Conservation (phyloP, 2,888 invertebrate genomes). For the Psylliodes chrysocephalus region DNA sequence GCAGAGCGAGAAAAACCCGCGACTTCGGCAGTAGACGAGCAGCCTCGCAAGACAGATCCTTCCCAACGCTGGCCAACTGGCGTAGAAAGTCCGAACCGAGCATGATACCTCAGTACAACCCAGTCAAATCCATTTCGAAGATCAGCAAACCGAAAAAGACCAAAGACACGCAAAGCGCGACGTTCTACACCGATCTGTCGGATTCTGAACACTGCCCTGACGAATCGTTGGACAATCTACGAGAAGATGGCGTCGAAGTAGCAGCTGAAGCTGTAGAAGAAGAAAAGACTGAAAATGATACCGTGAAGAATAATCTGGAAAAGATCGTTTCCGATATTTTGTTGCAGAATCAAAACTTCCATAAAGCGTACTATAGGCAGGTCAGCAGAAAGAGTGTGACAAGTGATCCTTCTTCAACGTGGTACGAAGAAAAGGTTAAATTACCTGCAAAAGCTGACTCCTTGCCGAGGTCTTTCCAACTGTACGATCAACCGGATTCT, state of each 20-base stretch:
- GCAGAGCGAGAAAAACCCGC: constrained; percentile 71
- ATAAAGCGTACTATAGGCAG: constrained; percentile 67
- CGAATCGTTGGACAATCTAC: constrained; percentile 73
- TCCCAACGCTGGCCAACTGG: constrained; percentile 73
- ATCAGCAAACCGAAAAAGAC: constrained; percentile 77
- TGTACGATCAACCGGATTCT: constrained; percentile 67
- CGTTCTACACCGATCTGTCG: constrained; percentile 75
- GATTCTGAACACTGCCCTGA: constrained; percentile 68
- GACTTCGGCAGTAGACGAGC: constrained; percentile 61
- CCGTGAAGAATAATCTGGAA: constrained; percentile 71
- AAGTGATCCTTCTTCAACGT: constrained; percentile 67
- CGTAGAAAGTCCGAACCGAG: constrained; percentile 79
- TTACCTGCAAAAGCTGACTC: constrained; percentile 81
- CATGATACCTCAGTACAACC: constrained; percentile 68
- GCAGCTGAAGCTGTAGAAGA: constrained; percentile 55
- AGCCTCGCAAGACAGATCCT: constrained; percentile 65
- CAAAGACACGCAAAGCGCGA: constrained; percentile 70
- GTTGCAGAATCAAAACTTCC: constrained; percentile 85
- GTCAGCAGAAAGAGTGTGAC: constrained; percentile 65
- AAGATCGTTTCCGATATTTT: constrained; percentile 84
- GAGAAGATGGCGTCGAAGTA: constrained; percentile 36
- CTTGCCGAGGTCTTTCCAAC: constrained; percentile 81
- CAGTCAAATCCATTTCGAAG: constrained; percentile 77
- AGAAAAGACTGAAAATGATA: constrained; percentile 66
- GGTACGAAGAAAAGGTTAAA: constrained; percentile 71